These are phyloP conservation scores for Micronycteris hirsuta DNA, from an alignment of 2,113 vertebrate species.

Conservation along the genomic window DNA sequence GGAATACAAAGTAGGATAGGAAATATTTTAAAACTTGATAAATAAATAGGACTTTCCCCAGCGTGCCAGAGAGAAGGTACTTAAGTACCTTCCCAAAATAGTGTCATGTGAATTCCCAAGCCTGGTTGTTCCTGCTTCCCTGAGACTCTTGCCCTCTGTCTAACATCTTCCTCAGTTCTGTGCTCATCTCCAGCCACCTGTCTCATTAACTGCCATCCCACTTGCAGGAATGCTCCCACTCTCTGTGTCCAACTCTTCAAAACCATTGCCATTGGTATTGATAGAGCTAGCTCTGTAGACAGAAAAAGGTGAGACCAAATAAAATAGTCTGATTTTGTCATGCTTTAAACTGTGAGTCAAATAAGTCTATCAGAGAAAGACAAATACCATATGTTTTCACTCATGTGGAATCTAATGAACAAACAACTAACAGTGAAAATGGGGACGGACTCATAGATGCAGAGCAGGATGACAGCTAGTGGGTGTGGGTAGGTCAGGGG, in stretches of 20 bases:
- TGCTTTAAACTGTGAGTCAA: background rate
- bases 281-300: background rate
- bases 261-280: background rate
- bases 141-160: background rate
- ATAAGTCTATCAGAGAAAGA: too few species aligned
- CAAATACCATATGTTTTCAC: too few species aligned
- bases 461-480: too few species aligned
- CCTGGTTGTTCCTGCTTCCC: background rate
- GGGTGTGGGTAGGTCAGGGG: too few species aligned
- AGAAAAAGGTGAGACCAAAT: background rate
- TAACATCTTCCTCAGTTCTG: background rate
- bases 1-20: background rate
- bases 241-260: background rate
- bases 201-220: background rate
- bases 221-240: background rate
- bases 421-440: too few species aligned
- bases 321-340: background rate
- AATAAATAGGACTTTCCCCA: background rate
- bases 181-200: background rate
- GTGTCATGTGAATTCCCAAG: background rate
- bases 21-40: slow-evolving; percentile 3
- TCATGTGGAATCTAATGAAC: too few species aligned
- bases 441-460: too few species aligned
- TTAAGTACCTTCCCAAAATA: background rate
- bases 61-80: background rate